Evolutionary conservation across 2,113 vertebrate genomes (phyloP), one percentile per base, ranked within the genome.

Genomic region (Alethe diademata): DNA sequence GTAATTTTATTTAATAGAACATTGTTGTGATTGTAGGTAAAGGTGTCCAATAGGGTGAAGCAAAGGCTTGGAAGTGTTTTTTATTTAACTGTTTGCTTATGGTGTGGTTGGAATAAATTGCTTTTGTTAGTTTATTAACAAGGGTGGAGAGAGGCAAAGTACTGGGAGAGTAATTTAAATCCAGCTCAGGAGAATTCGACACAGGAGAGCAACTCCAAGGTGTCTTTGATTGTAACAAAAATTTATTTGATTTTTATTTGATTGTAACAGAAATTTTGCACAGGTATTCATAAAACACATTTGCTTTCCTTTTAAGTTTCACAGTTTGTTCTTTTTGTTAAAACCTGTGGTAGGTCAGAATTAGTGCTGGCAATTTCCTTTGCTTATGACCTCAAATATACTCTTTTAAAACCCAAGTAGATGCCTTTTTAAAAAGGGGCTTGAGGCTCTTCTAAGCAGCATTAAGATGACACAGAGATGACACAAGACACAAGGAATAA

Each of bases 151-250:
- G 87, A 83, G 66, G 54, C 65, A 56, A 85, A 91, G 80, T 60
- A 67, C 50, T 86, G 38, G 51, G 71, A 94, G 47, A 90, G 80
- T 97, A 97, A 97, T 98, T 98, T 98, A 98, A 92, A 97, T 96
- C 93, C 95, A 93, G 91, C 95, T 96, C 47, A 92, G 95, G 96
- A 96, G 93, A 98, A 97, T 96, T 95, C 89, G 94, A 97, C 95
- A 96, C 95, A 92, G 92, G 94, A 97, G 97, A 97, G 70, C 93
- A 97, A 95, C 92, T 96, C 98, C 88, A 90, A 96, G 85, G 88
- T 97, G 95, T 97, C 97, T 98, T 98, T 99, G 96, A 98, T 92
- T 87, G 97, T 97, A 97, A 97, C 89, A 95, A 96, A 97, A 97
- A 97, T 96, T 96, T 97, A 40, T 40, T 40, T 40, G 40, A 40